These are phyloP conservation scores for Rhynchomys soricoides DNA, from an alignment of 2,113 vertebrate genomes.

Conservation along the genomic window DNA sequence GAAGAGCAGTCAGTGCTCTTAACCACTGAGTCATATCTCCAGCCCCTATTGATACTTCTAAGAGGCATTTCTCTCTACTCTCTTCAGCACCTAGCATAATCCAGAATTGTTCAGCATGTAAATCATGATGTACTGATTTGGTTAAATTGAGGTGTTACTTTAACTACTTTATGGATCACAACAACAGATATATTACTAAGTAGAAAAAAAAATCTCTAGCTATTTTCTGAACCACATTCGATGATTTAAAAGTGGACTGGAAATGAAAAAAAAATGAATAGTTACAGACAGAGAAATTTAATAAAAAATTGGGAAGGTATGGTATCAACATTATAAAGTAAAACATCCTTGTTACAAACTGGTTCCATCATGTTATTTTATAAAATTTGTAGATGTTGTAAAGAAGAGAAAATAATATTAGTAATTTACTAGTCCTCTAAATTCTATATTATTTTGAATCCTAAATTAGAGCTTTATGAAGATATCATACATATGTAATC, in stretches of 20 bases:
- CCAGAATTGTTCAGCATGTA: constrained; percentile 4
- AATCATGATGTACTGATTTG: neutral
- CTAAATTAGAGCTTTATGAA: neutral
- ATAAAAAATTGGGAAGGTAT: neutral
- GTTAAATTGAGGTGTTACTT: neutral
- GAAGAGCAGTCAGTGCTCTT: no score
- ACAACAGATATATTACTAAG: neutral
- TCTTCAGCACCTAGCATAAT: neutral
- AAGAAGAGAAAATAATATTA: neutral
- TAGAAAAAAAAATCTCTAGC: neutral
- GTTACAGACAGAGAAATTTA: neutral
- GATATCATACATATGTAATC: neutral
- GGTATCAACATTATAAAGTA: neutral
- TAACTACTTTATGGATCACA: neutral
- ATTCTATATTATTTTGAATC: neutral
- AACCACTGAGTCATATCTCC: no score
- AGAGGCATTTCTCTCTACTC: neutral
- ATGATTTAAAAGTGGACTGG: neutral
- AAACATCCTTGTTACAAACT: neutral
- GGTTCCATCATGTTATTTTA: neutral
- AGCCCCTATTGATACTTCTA: constrained; percentile 30
- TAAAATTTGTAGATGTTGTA: neutral
- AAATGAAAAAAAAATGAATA: neutral
- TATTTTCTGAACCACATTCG: neutral
- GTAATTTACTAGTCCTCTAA: neutral